A percentile compares a stretch with the other conserved stretches of the same genome.
Conservation (phyloP, 1,140 invertebrate species). For the Tetramorium simillimum region DNA sequence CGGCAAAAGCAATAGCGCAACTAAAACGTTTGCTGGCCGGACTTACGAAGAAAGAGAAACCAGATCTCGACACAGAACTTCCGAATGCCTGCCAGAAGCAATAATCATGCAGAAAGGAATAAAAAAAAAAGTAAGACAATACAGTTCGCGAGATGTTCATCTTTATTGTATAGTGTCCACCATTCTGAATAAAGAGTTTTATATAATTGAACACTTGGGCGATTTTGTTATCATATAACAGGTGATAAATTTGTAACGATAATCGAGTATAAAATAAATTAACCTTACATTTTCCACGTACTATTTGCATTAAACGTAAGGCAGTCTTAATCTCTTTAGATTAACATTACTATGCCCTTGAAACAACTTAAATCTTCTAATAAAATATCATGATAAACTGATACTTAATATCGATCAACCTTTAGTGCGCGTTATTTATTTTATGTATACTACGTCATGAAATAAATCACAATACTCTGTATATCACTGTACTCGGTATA, state of each 20-base stretch:
- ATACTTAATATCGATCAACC: not conserved
- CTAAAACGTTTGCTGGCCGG: slow-evolving; percentile 97
- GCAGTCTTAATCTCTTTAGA: not conserved
- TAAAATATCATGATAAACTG: not conserved
- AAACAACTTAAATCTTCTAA: slow-evolving; percentile 5
- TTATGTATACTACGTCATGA: not conserved
- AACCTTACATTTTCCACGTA: not conserved
- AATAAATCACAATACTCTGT: slow-evolving; percentile 30
- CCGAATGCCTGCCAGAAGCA: slow-evolving; percentile 68
- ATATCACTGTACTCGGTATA: slow-evolving; percentile 21
- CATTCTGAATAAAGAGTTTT: slow-evolving; percentile 21
- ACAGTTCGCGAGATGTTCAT: slow-evolving; percentile 22
- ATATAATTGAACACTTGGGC: slow-evolving; percentile 48
- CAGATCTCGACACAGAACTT: slow-evolving; percentile 90
- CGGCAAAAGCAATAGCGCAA: slow-evolving; percentile 97
- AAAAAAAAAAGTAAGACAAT: not conserved
- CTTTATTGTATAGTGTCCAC: slow-evolving; percentile 40
- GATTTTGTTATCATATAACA: slow-evolving; percentile 31
- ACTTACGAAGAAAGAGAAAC: slow-evolving; percentile 91
- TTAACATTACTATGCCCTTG: not conserved
- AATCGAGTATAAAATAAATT: slow-evolving; percentile 8
- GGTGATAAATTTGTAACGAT: not conserved
- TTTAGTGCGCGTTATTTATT: not conserved
- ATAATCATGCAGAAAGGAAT: slow-evolving; percentile 61
- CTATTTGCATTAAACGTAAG: not conserved